Percentiles rank a stretch among this genome's conserved stretches.
Evolutionary conservation across 2,113 vertebrate species (phyloP).

Genomic region (Gnathonemus echidnorhynchus): DNA sequence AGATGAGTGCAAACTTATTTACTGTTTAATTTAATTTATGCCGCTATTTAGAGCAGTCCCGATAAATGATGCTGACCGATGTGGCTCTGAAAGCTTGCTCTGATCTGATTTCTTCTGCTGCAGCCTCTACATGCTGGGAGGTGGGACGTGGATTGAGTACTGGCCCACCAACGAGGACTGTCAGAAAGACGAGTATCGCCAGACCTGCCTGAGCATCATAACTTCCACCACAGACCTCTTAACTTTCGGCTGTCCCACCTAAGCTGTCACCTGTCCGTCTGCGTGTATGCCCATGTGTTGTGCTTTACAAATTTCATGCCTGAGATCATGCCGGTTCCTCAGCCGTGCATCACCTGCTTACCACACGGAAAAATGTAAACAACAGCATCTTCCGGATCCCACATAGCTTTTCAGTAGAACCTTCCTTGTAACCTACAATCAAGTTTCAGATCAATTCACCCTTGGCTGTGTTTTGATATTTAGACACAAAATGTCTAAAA

Average conservation of each 20-base stretch:
- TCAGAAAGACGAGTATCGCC: slow-evolving; percentile 9
- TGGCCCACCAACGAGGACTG: slow-evolving; percentile 43
- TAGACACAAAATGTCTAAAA: no score
- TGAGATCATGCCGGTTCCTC: neutral
- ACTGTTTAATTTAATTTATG: no score
- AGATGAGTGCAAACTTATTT: no score
- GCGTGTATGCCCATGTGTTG: neutral
- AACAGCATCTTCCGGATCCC: neutral
- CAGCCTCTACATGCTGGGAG: slow-evolving; percentile 50
- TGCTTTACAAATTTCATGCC: neutral
- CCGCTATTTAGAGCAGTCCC: no score
- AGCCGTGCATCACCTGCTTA: neutral
- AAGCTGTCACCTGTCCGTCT: neutral
- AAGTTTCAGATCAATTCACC: no score
- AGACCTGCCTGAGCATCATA: slow-evolving; percentile 37
- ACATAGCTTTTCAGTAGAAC: neutral
- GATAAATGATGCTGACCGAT: no score
- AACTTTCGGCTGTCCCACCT: slow-evolving; percentile 50
- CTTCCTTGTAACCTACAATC: no score
- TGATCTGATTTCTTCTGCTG: slow-evolving; percentile 22
- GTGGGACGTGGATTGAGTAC: slow-evolving; percentile 58
- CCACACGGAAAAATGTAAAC: neutral
- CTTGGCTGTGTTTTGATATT: no score
- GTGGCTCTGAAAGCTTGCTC: no score
- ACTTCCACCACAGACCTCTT: slow-evolving; percentile 37